Evolutionary conservation across 2,113 vertebrate species (phyloP).

Genomic region (Epinephelus fuscoguttatus): DNA sequence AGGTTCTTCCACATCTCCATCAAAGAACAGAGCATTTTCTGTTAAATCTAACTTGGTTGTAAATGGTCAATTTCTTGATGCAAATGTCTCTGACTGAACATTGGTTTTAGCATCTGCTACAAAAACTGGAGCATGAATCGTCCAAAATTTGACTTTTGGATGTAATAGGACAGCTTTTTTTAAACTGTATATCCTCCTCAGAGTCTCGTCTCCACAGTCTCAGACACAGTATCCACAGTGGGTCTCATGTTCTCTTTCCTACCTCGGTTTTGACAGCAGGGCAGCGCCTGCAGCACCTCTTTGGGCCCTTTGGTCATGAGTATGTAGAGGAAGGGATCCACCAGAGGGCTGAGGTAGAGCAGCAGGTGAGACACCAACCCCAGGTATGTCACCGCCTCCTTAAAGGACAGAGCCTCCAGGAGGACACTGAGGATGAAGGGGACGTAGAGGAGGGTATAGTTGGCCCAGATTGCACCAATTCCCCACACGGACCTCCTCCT

Average conservation of each 20-base stretch:
- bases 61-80: too few relatives aligned
- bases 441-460: conserved; percentile 76
- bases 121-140: background rate
- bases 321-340: conserved; percentile 80
- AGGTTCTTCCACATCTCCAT: too few relatives aligned
- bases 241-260: background rate
- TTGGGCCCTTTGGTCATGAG: conserved; percentile 72
- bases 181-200: conserved; percentile 31
- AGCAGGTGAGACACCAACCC: conserved; percentile 68
- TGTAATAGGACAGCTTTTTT: background rate
- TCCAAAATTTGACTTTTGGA: background rate
- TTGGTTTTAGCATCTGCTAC: too few relatives aligned
- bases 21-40: too few relatives aligned
- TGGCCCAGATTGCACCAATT: conserved; percentile 61
- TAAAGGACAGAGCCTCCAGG: conserved; percentile 66
- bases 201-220: conserved; percentile 67
- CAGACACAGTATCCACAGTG: conserved; percentile 70
- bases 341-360: conserved; percentile 76
- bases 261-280: conserved; percentile 50
- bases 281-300: conserved; percentile 68
- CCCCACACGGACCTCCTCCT: conserved; percentile 64
- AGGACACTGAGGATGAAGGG: conserved; percentile 77
- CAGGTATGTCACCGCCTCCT: conserved; percentile 55
- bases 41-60: too few relatives aligned
- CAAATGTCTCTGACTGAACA: too few relatives aligned